Conservation (phyloP, 2,113 vertebrate species). For the Abramis brama region DNA sequence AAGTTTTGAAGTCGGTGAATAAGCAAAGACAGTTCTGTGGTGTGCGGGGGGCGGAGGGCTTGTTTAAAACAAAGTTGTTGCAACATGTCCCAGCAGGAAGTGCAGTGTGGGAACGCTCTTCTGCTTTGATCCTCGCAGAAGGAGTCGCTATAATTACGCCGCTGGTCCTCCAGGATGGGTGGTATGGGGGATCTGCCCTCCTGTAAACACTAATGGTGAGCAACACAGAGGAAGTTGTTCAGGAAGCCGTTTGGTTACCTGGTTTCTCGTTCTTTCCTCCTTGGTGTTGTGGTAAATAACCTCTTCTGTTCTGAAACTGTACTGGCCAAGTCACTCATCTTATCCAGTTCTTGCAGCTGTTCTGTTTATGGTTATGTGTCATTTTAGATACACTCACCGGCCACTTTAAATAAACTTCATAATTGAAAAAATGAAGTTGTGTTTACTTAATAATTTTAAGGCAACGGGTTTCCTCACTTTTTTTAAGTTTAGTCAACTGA, state of each 20-base stretch:
- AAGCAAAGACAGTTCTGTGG: background rate
- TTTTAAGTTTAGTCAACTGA: no score
- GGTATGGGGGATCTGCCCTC: slow-evolving; percentile 11
- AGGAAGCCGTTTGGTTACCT: slow-evolving; percentile 23
- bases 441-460: no score
- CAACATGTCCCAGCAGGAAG: slow-evolving; percentile 32
- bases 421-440: no score
- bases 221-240: slow-evolving; percentile 1
- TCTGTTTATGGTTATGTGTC: background rate
- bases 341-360: background rate
- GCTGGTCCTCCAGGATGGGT: slow-evolving; percentile 29
- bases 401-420: no score
- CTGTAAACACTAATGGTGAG: slow-evolving; percentile 25
- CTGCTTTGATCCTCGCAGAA: slow-evolving; percentile 39
- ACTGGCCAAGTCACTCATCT: background rate
- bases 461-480: no score
- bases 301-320: slow-evolving; percentile 4
- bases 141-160: slow-evolving; percentile 20
- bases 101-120: slow-evolving; percentile 31
- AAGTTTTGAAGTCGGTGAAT: slow-evolving; percentile 10
- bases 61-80: slow-evolving; percentile 40
- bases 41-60: background rate
- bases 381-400: background rate
- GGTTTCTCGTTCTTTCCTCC: slow-evolving; percentile 4
- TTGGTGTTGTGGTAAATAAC: slow-evolving; percentile 26